Conservation (phyloP, 1,140 invertebrate species). For the Lucilia sericata region DNA sequence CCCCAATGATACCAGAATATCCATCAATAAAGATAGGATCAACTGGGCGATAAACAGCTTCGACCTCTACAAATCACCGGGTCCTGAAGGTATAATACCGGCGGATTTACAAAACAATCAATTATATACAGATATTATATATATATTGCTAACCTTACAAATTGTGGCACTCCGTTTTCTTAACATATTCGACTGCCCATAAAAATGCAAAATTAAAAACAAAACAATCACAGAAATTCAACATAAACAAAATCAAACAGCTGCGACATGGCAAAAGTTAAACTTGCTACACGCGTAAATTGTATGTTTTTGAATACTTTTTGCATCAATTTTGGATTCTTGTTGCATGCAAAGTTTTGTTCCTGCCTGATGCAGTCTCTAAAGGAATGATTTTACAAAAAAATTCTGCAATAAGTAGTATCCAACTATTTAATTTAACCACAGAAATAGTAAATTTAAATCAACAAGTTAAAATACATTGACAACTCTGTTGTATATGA, state of each 20-base stretch:
- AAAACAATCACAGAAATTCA: neutral
- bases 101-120: too few relatives aligned
- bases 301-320: neutral
- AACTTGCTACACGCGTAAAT: constrained; percentile 10
- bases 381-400: neutral
- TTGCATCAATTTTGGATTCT: neutral
- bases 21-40: too few relatives aligned
- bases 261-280: constrained; percentile 23
- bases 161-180: too few relatives aligned
- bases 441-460: neutral
- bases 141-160: too few relatives aligned
- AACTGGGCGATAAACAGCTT: too few relatives aligned
- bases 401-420: too few relatives aligned
- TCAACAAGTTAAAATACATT: neutral
- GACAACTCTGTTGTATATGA: neutral
- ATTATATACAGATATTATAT: too few relatives aligned
- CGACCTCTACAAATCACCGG: too few relatives aligned
- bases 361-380: neutral
- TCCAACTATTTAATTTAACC: too few relatives aligned
- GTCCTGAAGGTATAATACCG: too few relatives aligned
- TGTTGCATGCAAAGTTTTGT: neutral
- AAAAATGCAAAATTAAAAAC: neutral
- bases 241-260: constrained; percentile 35
- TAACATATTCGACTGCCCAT: too few relatives aligned
- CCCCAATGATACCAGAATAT: too few relatives aligned